Base-by-base conservation (phyloP, 1,140 invertebrate species). In the Heliconius hewitsoni region DNA sequence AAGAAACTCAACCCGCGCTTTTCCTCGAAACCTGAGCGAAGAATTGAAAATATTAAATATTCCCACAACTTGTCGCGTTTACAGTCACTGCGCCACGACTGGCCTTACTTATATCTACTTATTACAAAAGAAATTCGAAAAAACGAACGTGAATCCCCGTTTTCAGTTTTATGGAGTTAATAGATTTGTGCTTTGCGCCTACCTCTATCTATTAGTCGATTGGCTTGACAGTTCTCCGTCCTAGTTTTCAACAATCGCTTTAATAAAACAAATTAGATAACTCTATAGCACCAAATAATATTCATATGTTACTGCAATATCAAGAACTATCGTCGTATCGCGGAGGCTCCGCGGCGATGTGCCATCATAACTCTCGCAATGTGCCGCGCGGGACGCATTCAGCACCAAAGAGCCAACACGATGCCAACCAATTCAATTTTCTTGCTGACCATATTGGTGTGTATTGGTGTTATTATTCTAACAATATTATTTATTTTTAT, bases 361-460 rank as follows among this genome's bases (percentile, higher is more conserved):
- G 77, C 87, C 88, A 89, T 91, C 88, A 90, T 89, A 89, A 87
- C 85, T 89, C 82, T 79, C 81, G 79, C 80, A 91, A 93, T 90
- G 89, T 85, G 85, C 80, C 90, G 85, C 90, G 73, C 87, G 92
- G 90, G 91, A 92, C 84, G 81, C 89, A 91, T 93, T 91, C 84
- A 79, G 88, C 90, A 93, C 92, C 91, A 93, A 92, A 87, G 87
- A 85, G 80, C 81, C 83, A 82, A 80, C 81, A 82, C 85, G 85
- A 77, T 82, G 82, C 75, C 79, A 81, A 46, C 84, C 86, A 92
- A 92, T 92, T 92, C 88, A 91, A 92, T 92, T 92, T 91, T 93
- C 89, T 91, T 90, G 86, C 86, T 89, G 86, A 88, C 89, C 86
- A 82, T 87, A 90, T 87, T 87, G 84, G 72, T 79, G 52, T 74